Percentiles rank a stretch among this genome's conserved stretches.
These are phyloP conservation scores for Tetranychus urticae DNA, from an alignment of 1,140 invertebrate species.

Conservation along the genomic window DNA sequence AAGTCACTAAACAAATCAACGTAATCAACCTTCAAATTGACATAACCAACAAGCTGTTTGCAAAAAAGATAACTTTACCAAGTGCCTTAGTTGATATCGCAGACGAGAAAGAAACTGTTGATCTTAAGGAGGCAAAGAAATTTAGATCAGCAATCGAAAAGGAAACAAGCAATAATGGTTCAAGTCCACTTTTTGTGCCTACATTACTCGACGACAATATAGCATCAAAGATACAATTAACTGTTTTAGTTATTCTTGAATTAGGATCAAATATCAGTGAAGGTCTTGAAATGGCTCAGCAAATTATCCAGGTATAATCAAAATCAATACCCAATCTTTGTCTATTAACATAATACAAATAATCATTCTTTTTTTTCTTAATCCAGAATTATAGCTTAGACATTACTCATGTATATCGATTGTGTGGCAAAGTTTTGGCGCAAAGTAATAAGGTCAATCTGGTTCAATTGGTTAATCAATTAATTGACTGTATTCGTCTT, in stretches of 20 bases:
- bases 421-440: not conserved
- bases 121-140: not conserved
- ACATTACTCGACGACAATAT: slow-evolving; percentile 5
- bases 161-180: not conserved
- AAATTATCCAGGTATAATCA: slow-evolving; percentile 7
- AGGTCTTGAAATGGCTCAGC: slow-evolving; percentile 6
- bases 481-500: slow-evolving; percentile 1
- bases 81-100: not conserved
- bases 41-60: slow-evolving; percentile 3
- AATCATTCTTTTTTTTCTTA: not conserved
- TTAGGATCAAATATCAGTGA: slow-evolving; percentile 1
- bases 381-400: slow-evolving; percentile 5
- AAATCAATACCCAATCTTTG: not conserved
- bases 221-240: slow-evolving; percentile 1
- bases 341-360: not conserved
- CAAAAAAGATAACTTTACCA: slow-evolving; percentile 1
- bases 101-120: not conserved
- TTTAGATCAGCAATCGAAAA: not conserved
- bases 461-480: slow-evolving; percentile 1
- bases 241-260: slow-evolving; percentile 3
- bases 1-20: slow-evolving; percentile 8
- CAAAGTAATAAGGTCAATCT: not conserved
- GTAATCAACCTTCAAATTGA: slow-evolving; percentile 9
- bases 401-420: not conserved
- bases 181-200: not conserved